Evolutionary conservation across 2,888 invertebrate species (phyloP).

Genomic region (Myopa testacea): DNA sequence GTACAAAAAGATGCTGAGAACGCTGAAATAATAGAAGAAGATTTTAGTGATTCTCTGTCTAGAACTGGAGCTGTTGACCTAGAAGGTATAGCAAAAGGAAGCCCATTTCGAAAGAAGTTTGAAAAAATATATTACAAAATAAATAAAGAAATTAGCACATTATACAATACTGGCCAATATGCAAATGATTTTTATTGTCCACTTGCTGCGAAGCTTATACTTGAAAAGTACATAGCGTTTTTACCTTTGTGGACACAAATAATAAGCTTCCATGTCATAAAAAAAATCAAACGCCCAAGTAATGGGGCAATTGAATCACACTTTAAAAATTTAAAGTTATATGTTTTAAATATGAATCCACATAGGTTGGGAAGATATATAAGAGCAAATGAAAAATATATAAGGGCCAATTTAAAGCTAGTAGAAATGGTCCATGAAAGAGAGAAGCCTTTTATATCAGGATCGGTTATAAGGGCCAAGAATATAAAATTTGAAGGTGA

Average conservation of each 20-base stretch:
- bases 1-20: background rate
- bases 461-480: background rate
- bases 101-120: background rate
- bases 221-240: conserved; percentile 16
- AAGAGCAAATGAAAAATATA: background rate
- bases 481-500: background rate
- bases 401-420: background rate
- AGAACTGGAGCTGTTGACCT: background rate
- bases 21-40: background rate
- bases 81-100: background rate
- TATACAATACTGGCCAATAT: too few relatives aligned
- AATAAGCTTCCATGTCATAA: background rate
- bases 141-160: background rate
- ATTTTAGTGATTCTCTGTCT: background rate
- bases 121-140: background rate
- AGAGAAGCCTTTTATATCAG: background rate
- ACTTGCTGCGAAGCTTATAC: background rate
- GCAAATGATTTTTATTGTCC: conserved; percentile 1
- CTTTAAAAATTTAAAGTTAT: conserved; percentile 8
- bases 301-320: background rate
- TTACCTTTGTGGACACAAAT: conserved; percentile 6
- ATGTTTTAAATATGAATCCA: background rate
- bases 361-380: background rate
- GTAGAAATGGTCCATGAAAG: background rate
- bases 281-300: conserved; percentile 10